Conservation (phyloP, 2,113 vertebrate genomes). For the Cebus imitator region DNA sequence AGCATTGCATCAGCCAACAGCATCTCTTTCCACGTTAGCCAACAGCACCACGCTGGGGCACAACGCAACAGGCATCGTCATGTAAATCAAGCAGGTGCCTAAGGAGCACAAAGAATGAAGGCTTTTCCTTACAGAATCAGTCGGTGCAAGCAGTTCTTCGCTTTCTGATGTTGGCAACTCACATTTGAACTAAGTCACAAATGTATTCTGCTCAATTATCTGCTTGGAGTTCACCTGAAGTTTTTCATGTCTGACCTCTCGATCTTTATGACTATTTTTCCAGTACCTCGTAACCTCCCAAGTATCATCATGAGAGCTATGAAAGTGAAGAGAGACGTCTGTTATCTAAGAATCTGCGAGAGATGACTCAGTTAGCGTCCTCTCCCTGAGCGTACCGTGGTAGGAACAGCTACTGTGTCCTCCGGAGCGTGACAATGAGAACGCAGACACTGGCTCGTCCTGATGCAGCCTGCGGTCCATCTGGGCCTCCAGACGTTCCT, state of each 20-base stretch:
- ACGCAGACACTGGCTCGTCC: neutral
- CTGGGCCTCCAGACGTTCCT: conserved; percentile 41
- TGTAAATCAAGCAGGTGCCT: neutral
- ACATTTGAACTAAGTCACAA: neutral
- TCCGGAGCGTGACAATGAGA: neutral
- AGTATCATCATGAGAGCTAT: neutral
- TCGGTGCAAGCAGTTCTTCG: neutral
- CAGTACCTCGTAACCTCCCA: neutral
- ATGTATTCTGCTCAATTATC: neutral
- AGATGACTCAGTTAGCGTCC: neutral
- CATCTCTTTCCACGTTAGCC: neutral
- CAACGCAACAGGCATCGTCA: neutral
- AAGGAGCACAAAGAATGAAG: neutral
- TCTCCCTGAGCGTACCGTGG: neutral
- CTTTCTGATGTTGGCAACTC: neutral
- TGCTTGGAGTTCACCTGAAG: neutral
- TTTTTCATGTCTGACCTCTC: neutral
- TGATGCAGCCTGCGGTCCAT: neutral
- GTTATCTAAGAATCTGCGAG: neutral
- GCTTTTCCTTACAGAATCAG: neutral
- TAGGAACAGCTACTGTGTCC: neutral
- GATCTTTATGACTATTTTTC: neutral
- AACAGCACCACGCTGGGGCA: neutral
- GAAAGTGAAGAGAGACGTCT: neutral
- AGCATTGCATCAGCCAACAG: neutral